Percentiles rank a stretch among this genome's conserved stretches.
Evolutionary conservation across 2,113 vertebrate genomes (phyloP).

Genomic region (Pachyramphus minor): DNA sequence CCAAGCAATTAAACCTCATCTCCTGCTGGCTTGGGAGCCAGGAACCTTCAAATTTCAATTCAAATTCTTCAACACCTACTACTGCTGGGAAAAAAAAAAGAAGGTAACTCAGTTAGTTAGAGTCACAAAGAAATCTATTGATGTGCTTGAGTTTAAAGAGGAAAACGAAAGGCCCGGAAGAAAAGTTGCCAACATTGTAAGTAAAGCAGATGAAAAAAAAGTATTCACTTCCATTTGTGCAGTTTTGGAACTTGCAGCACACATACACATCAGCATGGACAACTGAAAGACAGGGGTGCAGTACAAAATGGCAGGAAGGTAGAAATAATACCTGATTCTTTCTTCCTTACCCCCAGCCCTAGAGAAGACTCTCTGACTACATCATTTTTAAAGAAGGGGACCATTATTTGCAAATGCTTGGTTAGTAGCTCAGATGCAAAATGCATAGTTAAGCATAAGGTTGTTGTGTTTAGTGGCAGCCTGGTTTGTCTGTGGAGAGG

Average conservation of each 20-base stretch:
- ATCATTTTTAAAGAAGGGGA: not conserved
- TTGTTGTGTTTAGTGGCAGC: not conserved
- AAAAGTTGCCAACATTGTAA: conserved; percentile 48
- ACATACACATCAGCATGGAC: not conserved
- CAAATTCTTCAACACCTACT: conserved; percentile 76
- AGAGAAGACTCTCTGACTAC: not conserved
- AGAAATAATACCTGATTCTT: not conserved
- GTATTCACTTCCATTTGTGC: conserved; percentile 20
- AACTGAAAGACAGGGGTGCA: not conserved
- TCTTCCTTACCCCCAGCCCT: not conserved
- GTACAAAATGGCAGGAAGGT: not conserved
- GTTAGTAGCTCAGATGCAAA: not conserved
- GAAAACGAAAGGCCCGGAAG: not conserved
- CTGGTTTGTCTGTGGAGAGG: not conserved
- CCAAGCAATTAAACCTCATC: conserved; percentile 78
- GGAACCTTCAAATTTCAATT: conserved; percentile 75
- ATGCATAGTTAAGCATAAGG: not conserved
- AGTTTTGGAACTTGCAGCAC: conserved; percentile 21
- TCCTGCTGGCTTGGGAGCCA: conserved; percentile 75
- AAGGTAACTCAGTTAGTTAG: conserved; percentile 35
- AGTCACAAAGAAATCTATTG: conserved; percentile 75
- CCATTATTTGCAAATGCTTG: not conserved
- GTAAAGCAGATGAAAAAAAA: conserved; percentile 42
- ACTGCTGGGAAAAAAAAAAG: conserved; percentile 17
- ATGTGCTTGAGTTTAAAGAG: conserved; percentile 52